phyloP scores from a whole-genome alignment of 2,113 vertebrate species.

The Mungos mungo region DNA sequence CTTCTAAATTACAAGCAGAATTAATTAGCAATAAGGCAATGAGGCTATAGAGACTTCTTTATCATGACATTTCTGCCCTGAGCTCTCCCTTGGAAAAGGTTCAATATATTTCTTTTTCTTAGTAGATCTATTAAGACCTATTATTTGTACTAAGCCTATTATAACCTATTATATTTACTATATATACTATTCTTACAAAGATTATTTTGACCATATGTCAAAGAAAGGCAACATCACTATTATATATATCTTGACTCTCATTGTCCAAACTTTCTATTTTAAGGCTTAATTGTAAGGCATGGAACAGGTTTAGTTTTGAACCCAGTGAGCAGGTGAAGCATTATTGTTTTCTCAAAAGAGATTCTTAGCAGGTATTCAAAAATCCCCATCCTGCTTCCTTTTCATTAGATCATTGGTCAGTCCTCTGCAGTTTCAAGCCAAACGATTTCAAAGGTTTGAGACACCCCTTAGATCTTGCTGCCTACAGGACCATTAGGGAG shows the following conservation, averaged over 20 bases:
- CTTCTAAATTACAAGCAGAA: conserved; percentile 27
- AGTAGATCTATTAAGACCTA: neutral
- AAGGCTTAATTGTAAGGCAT: conserved; percentile 5
- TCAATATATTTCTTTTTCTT: neutral
- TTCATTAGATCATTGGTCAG: neutral
- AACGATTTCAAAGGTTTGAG: conserved; percentile 4
- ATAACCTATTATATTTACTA: neutral
- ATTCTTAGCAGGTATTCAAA: neutral
- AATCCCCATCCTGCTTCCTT: neutral
- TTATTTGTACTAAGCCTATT: neutral
- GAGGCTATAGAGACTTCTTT: neutral
- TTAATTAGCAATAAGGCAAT: neutral
- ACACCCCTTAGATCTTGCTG: neutral
- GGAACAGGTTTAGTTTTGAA: conserved; percentile 9
- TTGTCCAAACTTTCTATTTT: conserved; percentile 22
- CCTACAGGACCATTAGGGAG: neutral
- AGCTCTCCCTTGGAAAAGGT: neutral
- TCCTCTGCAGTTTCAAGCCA: neutral
- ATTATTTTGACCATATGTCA: conserved; percentile 10
- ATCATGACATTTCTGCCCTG: neutral
- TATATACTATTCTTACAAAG: neutral
- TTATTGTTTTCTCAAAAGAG: conserved; percentile 18
- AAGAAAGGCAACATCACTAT: conserved; percentile 28
- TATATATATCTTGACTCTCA: neutral
- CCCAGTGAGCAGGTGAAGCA: neutral